Evolutionary conservation across 2,797 vertebrate genomes (phyloP), one percentile per base, ranked within the genome.

Genomic region (Phataginus tricuspis): DNA sequence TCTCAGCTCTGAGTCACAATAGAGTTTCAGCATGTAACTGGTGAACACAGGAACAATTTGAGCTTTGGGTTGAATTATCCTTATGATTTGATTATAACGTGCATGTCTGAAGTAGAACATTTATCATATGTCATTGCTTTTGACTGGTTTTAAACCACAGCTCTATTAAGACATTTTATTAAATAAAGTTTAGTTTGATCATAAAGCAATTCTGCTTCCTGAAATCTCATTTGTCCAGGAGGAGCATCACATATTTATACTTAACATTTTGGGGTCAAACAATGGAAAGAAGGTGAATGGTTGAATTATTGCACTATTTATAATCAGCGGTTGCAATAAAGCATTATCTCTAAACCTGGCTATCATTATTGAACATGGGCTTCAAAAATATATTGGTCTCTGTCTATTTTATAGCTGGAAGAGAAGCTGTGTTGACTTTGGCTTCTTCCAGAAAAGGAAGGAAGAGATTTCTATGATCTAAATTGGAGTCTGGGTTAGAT

Each of bases 21-120:
- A 51, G 75, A 95, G n/a, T 75, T 94, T 6, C 0, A 94, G 57
- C 80, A 95, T 95, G 69, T 86, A 97, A 98, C 78, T 91, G 74
- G 74, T 94, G 93, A 96, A 78, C 89, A 92, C 89, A 95, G 97
- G 95, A 98, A 94, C 90, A 95, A 53, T 92, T 92, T 77, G 77
- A 97, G 91, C 88, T 84, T 91, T 97, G 91, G 78, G 84, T 79
- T 97, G 98, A 96, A 97, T 97, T 98, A 97, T 93, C 95, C 93
- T 98, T 98, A 92, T 96, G 96, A 98, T 98, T 97, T 98, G 96
- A 98, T 98, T 98, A 98, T 96, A 97, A 97, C 97, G 94, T 97
- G 96, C 93, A 97, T 84, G 64, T 94, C 66, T 97, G 92, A 98
- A 95, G 86, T 95, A 97, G 95, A 96, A 91, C 96, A 98, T 98